Evolutionary conservation across 2,797 vertebrate species (phyloP).

Genomic region (Brachyalestes nurse): DNA sequence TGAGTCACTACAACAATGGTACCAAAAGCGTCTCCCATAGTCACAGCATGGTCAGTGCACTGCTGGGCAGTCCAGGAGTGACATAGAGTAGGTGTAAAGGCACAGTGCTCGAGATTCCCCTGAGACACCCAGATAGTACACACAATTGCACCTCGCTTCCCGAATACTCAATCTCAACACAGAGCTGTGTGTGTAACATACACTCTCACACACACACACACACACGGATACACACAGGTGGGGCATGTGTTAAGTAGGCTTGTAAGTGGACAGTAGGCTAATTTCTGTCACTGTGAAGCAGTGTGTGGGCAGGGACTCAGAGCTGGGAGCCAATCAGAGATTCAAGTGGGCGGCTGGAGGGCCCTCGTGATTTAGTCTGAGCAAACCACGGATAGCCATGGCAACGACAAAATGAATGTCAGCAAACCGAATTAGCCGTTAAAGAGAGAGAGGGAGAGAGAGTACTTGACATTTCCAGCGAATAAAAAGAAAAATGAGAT

Average conservation of each 20-base stretch:
- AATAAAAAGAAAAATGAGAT: slow-evolving; percentile 64
- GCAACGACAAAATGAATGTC: slow-evolving; percentile 15
- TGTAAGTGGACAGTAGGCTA: slow-evolving; percentile 23
- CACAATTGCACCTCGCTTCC: not conserved
- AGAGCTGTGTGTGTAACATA: not conserved
- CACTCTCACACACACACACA: not conserved
- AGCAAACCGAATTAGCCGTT: slow-evolving; percentile 46
- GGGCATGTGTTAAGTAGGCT: slow-evolving; percentile 10
- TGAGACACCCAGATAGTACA: not conserved
- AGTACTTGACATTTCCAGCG: slow-evolving; percentile 51
- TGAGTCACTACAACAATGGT: not conserved
- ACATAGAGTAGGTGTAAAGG: slow-evolving; percentile 5
- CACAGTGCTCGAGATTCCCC: not conserved
- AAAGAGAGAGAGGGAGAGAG: slow-evolving; percentile 21
- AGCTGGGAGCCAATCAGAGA: slow-evolving; percentile 65
- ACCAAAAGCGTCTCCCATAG: not conserved
- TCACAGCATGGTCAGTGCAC: not conserved
- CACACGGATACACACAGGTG: not conserved
- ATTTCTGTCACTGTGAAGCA: slow-evolving; percentile 22
- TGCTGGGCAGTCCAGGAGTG: not conserved
- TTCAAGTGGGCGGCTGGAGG: slow-evolving; percentile 78
- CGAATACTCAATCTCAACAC: no score
- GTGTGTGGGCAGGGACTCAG: slow-evolving; percentile 44
- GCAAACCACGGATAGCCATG: slow-evolving; percentile 58
- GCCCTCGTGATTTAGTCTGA: slow-evolving; percentile 58